Conservation (phyloP, 2,888 invertebrate species). For the Coenonympha glycerion region DNA sequence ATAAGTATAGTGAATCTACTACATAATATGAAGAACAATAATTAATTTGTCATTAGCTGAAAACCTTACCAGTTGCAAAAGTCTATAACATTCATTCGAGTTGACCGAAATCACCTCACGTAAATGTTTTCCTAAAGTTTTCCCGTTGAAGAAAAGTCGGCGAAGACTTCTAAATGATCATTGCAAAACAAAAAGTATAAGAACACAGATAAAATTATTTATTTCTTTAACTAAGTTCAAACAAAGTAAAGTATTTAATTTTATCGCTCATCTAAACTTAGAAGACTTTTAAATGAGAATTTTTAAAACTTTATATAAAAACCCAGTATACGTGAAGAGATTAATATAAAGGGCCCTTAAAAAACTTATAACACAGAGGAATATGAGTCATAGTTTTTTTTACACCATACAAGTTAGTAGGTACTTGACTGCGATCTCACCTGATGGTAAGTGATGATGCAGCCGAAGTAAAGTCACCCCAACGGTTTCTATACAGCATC, state of each 20-base stretch:
- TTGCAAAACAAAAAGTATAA: conserved; percentile 3
- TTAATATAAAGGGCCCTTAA: no score
- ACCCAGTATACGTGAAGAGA: no score
- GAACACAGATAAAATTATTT: conserved; percentile 1
- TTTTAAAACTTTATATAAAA: no score
- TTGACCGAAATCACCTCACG: neutral
- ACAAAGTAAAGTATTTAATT: neutral
- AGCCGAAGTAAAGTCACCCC: no score
- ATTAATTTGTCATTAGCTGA: neutral
- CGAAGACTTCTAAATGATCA: conserved; percentile 1
- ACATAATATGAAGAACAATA: no score
- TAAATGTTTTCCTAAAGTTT: conserved; percentile 1
- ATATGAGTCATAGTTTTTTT: no score
- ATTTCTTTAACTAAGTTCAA: neutral
- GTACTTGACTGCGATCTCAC: no score
- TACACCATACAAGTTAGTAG: no score
- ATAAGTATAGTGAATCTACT: no score
- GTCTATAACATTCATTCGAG: conserved; percentile 1
- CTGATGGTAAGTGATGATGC: no score
- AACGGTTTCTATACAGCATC: no score
- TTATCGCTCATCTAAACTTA: neutral
- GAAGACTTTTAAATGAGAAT: neutral
- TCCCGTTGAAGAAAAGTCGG: neutral
- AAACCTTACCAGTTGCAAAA: neutral
- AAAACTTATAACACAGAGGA: no score